A percentile compares a stretch with the other conserved stretches of the same genome.
Evolutionary conservation across 2,113 vertebrate species (phyloP).

Genomic region (Hippocampus comes): DNA sequence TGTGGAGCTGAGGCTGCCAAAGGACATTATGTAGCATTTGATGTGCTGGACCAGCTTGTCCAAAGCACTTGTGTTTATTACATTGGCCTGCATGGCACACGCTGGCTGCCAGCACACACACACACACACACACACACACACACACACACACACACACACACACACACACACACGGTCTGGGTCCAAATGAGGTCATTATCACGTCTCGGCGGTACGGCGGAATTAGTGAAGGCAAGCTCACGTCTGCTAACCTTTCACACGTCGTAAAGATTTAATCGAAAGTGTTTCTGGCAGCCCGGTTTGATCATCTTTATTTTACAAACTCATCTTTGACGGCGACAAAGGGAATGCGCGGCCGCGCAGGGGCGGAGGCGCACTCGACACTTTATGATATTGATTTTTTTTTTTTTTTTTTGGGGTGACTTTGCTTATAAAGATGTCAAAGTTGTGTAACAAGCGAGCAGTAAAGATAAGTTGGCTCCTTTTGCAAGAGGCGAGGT

Average conservation of each 20-base stretch:
- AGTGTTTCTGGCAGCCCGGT: background rate
- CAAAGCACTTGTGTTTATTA: constrained; percentile 73
- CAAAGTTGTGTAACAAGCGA: background rate
- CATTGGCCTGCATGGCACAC: constrained; percentile 64
- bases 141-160: constrained; percentile 26
- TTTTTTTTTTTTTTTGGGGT: background rate
- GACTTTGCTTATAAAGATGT: background rate
- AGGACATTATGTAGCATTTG: constrained; percentile 60
- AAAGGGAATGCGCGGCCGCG: background rate
- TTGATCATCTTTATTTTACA: background rate
- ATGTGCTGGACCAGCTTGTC: constrained; percentile 73
- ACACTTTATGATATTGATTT: background rate
- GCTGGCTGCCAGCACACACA: constrained; percentile 57
- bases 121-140: constrained; percentile 18
- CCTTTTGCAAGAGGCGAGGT: background rate
- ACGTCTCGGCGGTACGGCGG: constrained; percentile 35
- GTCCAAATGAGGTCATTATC: constrained; percentile 46
- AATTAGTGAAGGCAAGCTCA: constrained; percentile 7
- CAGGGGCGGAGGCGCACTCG: background rate
- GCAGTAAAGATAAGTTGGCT: background rate
- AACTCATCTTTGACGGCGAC: constrained; percentile 6
- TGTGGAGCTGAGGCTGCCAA: constrained; percentile 62
- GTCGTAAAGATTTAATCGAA: constrained; percentile 4
- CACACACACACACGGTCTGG: constrained; percentile 12
- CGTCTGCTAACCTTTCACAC: background rate